These are phyloP conservation scores for Diachasma alloeum DNA, from an alignment of 1,140 invertebrate species.

Conservation along the genomic window DNA sequence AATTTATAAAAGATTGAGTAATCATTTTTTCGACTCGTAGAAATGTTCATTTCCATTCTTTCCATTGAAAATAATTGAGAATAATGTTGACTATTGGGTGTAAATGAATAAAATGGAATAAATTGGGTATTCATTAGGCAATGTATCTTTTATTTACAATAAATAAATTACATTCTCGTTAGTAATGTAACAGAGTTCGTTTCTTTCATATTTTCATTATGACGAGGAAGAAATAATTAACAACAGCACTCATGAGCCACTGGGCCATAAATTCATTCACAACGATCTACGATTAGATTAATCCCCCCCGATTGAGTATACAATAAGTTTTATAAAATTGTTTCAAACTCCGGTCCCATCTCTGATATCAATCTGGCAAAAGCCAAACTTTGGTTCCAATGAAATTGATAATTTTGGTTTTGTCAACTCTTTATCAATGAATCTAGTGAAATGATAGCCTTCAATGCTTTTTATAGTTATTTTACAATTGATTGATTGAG, in stretches of 20 bases:
- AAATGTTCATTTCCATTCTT: no score
- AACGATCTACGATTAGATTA: not conserved
- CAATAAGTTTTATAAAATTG: conserved; percentile 45
- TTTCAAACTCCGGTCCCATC: conserved; percentile 48
- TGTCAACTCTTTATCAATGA: not conserved
- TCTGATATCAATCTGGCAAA: conserved; percentile 48
- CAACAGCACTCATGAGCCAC: conserved; percentile 46
- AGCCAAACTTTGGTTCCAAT: conserved; percentile 38
- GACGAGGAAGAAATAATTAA: conserved; percentile 47
- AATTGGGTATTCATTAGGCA: conserved; percentile 49
- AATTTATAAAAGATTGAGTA: no score
- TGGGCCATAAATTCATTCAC: conserved; percentile 37
- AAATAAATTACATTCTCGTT: conserved; percentile 62
- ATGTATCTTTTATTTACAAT: conserved; percentile 62
- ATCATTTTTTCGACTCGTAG: no score
- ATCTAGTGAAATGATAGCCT: not conserved
- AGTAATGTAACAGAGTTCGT: conserved; percentile 55
- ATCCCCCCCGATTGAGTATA: conserved; percentile 9
- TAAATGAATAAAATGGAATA: no score
- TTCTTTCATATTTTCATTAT: conserved; percentile 21
- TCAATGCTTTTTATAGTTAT: not conserved
- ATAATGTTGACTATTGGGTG: no score
- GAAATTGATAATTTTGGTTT: conserved; percentile 25
- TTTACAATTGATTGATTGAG: not conserved
- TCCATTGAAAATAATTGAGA: no score